Evolutionary conservation across 2,888 invertebrate genomes (phyloP).

Genomic region (Troides helena): DNA sequence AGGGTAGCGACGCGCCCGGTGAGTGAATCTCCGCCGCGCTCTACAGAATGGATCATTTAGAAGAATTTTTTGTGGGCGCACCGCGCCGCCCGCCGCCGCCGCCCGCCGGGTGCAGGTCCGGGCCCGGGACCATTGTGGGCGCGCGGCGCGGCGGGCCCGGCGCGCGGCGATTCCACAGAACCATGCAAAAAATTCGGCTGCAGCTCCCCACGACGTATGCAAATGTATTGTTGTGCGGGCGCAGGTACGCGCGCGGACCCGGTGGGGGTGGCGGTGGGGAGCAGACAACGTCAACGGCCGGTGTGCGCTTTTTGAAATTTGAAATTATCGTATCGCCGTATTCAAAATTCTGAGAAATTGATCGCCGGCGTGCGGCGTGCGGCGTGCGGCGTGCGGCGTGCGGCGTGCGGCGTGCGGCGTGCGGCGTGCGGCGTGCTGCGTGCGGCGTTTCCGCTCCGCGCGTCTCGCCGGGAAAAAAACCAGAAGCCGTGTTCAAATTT

Average conservation of each 20-base stretch:
- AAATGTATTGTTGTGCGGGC: conserved; percentile 39
- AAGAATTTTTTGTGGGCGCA: too few relatives aligned
- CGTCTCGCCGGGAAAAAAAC: not conserved
- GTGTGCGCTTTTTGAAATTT: conserved; percentile 36
- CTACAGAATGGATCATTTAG: too few relatives aligned
- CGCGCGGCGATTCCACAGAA: conserved; percentile 36
- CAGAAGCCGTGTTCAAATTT: conserved; percentile 5
- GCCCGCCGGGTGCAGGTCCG: not conserved
- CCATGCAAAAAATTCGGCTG: conserved; percentile 40
- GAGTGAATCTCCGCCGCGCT: too few relatives aligned
- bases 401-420: conserved; percentile 3
- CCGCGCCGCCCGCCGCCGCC: not conserved
- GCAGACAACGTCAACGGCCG: conserved; percentile 25
- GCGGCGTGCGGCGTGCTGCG: conserved; percentile 3
- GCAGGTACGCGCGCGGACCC: conserved; percentile 11
- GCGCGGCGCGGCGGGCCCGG: conserved; percentile 13
- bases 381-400: not conserved
- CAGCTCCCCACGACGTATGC: conserved; percentile 38
- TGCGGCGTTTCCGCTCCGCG: conserved; percentile 13
- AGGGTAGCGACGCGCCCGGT: too few relatives aligned
- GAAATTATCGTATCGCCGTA: conserved; percentile 30
- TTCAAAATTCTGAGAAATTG: conserved; percentile 14
- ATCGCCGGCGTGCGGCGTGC: conserved; percentile 6
- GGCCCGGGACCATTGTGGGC: too few relatives aligned
- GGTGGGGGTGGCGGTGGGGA: not conserved